Evolutionary conservation across 2,797 vertebrate genomes (phyloP), one percentile per base, ranked within the genome.

Genomic region (Adelosebastes latens): DNA sequence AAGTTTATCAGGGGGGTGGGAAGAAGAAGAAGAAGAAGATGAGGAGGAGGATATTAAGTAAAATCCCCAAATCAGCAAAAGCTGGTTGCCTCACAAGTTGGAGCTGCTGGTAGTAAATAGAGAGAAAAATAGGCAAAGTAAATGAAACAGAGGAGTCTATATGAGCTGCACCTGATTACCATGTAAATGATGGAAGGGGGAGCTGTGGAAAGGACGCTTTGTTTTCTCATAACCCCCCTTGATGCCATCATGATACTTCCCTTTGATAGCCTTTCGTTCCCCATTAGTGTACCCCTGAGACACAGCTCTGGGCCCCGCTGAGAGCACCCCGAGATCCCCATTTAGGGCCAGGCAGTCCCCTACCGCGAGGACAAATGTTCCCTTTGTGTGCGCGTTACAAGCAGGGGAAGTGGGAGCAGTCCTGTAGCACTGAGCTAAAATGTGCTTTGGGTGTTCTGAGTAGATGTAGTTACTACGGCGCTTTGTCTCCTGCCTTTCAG

Each of bases 191-290:
- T 89, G 10, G 65, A 80, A 73, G 79, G 81, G 80, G 87, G 86
- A 83, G 79, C 85, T 22, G 68, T 74, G 91, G 91, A 92, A 91
- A 91, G 86, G 90, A 85, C 7, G 83, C 94, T 95, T 96, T 96
- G 95, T 96, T 95, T 95, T 94, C 93, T 92, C 87, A 80, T 92
- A 93, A 92, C 92, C 94, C 92, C 88, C 88, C 93, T 85, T 88
- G 91, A 92, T 93, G 94, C 93, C 91, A 90, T 94, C 93, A 89
- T 92, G 95, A 96, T 95, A 94, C 95, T 93, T 93, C 82, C 90
- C 94, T 95, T 96, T 96, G 94, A 96, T 95, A 94, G 93, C 87
- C 91, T 91, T 94, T 95, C 93, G 85, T 94, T 95, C 93, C 94
- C 96, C 95, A 95, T 95, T 95, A 94, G 95, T 90, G 89, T 87